Percentiles rank a stretch among this genome's conserved stretches.
Evolutionary conservation across 2,797 vertebrate species (phyloP).

Genomic region (Picus viridis): DNA sequence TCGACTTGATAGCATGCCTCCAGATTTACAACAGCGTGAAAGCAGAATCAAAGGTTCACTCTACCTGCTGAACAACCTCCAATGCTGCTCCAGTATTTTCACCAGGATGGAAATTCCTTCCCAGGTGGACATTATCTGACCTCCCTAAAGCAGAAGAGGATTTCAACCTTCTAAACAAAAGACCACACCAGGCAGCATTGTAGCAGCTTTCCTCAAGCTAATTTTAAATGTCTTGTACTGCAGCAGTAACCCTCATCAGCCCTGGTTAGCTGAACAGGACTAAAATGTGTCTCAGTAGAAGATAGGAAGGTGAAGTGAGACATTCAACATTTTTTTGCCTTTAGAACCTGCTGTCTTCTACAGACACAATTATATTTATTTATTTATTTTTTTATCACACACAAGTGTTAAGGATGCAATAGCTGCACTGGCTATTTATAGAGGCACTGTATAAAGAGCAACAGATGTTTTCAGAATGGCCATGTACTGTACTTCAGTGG

Average conservation of each 20-base stretch:
- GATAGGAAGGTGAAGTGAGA: neutral
- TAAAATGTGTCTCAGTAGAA: neutral
- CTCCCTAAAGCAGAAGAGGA: neutral
- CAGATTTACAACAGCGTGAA: neutral
- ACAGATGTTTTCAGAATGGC: slow-evolving; percentile 55
- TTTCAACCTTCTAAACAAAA: neutral
- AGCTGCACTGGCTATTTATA: slow-evolving; percentile 29
- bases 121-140: neutral
- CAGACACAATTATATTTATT: neutral
- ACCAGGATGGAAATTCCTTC: neutral
- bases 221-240: neutral
- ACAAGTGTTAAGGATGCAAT: neutral
- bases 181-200: neutral
- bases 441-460: neutral
- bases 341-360: neutral
- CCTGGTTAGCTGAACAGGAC: neutral
- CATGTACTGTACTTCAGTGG: neutral
- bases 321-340: neutral
- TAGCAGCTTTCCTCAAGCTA: neutral
- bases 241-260: neutral
- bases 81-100: neutral
- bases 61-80: neutral
- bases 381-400: neutral
- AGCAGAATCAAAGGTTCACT: neutral
- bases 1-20: neutral